Base-by-base conservation (phyloP, 2,113 vertebrate genomes). In the Athene cunicularia region DNA sequence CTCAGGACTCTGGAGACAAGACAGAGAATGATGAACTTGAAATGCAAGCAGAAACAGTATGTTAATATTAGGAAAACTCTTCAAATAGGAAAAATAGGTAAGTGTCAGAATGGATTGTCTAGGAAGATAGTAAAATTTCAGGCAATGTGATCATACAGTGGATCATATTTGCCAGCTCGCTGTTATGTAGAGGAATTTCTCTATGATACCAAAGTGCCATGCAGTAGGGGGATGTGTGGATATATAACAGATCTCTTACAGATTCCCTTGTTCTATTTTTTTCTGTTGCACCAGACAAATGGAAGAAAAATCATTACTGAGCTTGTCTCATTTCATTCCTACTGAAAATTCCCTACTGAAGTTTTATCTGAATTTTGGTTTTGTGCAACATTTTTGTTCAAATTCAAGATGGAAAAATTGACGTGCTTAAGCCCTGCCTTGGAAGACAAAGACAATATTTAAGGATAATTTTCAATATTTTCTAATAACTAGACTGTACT, bases 101-200 rank as follows among this genome's bases (percentile, higher is more conserved):
- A 62, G 10, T 50, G 28, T 59, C 47, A 62, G 60, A 80, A 83
- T 2, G 6, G n/a, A 73, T 32, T 32, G 11, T 26, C 6, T 16
- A n/a, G n/a, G 22, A 80, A 76, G 58, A 68, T 0, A 12, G 11
- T 35, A 52, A 80, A 17, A 41, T 64, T 88, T 64, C 60, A 81
- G 60, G 27, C 21, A 32, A 32, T 20, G 9, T n/a, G 6, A 68
- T 63, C 11, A 43, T 18, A 37, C 2, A 35, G 21, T 30, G 16
- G 18, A 37, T 59, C 13, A 4, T 66, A 53, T 73, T 84, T 80
- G 30, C 49, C 13, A 28, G 53, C 22, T 80, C 60, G 35, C 14
- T 32, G 33, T 63, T 58, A n/a, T 0, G 4, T 11, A 28, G 32
- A 83, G 23, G 21, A 56, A 0, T 0, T 66, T 6, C 49, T 80